Conservation (phyloP, 1,140 invertebrate species). For the Octopus sinensis region DNA sequence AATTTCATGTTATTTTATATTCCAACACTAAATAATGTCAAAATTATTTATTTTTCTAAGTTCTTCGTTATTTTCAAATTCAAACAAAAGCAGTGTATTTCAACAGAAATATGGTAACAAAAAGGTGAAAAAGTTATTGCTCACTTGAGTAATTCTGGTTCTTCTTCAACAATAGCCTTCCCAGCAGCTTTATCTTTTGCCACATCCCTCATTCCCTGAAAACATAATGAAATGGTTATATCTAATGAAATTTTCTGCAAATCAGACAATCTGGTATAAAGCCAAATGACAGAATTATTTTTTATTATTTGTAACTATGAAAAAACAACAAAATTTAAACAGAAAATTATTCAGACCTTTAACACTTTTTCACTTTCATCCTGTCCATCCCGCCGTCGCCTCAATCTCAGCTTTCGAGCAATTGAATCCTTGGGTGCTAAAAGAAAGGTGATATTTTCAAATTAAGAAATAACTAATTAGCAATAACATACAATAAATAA, state of each 20-base stretch:
- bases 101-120: too few relatives aligned
- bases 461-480: too few relatives aligned
- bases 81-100: too few relatives aligned
- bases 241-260: too few relatives aligned
- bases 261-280: too few relatives aligned
- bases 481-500: too few relatives aligned
- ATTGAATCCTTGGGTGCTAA: conserved; percentile 73
- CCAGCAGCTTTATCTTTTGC: conserved; percentile 81
- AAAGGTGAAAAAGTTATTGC: neutral
- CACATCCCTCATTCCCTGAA: conserved; percentile 87
- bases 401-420: conserved; percentile 76
- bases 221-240: neutral
- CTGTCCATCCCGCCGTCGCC: conserved; percentile 68
- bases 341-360: conserved; percentile 62
- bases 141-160: conserved; percentile 19
- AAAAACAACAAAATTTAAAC: neutral
- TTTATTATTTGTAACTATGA: neutral
- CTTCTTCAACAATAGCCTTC: conserved; percentile 53
- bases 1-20: too few relatives aligned
- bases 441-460: conserved; percentile 17
- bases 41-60: too few relatives aligned
- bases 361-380: conserved; percentile 87
- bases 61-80: too few relatives aligned
- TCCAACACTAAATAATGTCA: too few relatives aligned
- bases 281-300: neutral